phyloP scores from a whole-genome alignment of 2,888 invertebrate genomes.

The Chymomyza fuscimana region DNA sequence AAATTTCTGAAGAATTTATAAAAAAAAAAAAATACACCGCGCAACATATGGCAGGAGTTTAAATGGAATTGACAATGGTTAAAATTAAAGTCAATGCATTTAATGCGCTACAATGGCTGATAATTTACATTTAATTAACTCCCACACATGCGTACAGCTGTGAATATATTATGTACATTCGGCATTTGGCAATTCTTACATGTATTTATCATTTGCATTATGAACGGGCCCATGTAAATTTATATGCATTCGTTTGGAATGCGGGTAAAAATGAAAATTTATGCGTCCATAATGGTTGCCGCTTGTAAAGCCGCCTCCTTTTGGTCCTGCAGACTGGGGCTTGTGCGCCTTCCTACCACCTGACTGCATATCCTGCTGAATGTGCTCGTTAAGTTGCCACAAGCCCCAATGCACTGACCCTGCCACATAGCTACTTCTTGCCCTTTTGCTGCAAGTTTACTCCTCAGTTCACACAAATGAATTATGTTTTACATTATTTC shows the following conservation, averaged over 20 bases:
- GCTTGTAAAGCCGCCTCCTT: slow-evolving; percentile 27
- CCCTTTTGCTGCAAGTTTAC: neutral
- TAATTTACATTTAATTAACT: slow-evolving; percentile 63
- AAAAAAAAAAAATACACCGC: slow-evolving; percentile 22
- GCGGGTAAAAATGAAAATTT: slow-evolving; percentile 56
- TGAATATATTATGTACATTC: neutral
- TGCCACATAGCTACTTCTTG: neutral
- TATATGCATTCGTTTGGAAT: slow-evolving; percentile 48
- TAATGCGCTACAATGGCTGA: slow-evolving; percentile 31
- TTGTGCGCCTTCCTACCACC: slow-evolving; percentile 33
- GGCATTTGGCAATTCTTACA: neutral
- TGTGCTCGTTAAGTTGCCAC: slow-evolving; percentile 47
- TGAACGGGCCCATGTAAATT: slow-evolving; percentile 24
- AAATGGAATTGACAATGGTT: neutral
- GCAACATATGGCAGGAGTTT: slow-evolving; percentile 20
- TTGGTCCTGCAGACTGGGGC: slow-evolving; percentile 27
- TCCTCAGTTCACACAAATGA: slow-evolving; percentile 35
- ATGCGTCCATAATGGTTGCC: slow-evolving; percentile 58
- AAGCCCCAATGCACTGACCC: slow-evolving; percentile 15
- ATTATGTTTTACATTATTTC: slow-evolving; percentile 47
- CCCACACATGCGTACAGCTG: neutral
- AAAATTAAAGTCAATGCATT: slow-evolving; percentile 32
- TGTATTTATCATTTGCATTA: slow-evolving; percentile 10
- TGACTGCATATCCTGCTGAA: slow-evolving; percentile 46
- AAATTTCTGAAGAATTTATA: neutral